Evolutionary conservation across 2,888 invertebrate genomes (phyloP).

Genomic region (Hypercompe scribonia): DNA sequence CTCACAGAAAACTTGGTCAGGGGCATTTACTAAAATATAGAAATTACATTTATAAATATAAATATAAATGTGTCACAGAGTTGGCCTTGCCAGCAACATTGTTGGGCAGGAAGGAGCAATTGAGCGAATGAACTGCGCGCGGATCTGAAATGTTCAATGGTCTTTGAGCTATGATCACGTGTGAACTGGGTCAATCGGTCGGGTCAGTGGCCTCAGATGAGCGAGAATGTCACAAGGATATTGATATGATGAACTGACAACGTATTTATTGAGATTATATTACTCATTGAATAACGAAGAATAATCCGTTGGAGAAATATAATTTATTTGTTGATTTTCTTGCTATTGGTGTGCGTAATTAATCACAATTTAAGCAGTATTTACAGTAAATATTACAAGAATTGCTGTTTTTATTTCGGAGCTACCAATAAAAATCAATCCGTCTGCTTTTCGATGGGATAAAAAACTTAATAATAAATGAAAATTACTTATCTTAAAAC

Average conservation of each 20-base stretch:
- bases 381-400: no score
- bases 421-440: no score
- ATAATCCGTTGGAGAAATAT: no score
- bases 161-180: slow-evolving; percentile 66
- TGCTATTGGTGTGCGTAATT: no score
- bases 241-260: slow-evolving; percentile 20
- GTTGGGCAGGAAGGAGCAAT: slow-evolving; percentile 78
- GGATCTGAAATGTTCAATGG: slow-evolving; percentile 71
- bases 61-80: slow-evolving; percentile 42
- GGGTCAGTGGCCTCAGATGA: slow-evolving; percentile 67
- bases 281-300: not conserved
- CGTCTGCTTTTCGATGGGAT: no score
- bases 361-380: no score
- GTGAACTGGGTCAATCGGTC: slow-evolving; percentile 79
- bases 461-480: no score
- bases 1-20: slow-evolving; percentile 47
- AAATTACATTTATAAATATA: slow-evolving; percentile 25
- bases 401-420: no score
- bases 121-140: slow-evolving; percentile 73
- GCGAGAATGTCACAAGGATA: slow-evolving; percentile 48
- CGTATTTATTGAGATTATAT: not conserved
- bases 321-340: no score
- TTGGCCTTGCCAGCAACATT: slow-evolving; percentile 71
- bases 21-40: slow-evolving; percentile 33
- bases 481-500: no score